A percentile compares a stretch with the other conserved stretches of the same genome.
phyloP scores from a whole-genome alignment of 2,888 invertebrate genomes.

The Dolomedes plantarius region DNA sequence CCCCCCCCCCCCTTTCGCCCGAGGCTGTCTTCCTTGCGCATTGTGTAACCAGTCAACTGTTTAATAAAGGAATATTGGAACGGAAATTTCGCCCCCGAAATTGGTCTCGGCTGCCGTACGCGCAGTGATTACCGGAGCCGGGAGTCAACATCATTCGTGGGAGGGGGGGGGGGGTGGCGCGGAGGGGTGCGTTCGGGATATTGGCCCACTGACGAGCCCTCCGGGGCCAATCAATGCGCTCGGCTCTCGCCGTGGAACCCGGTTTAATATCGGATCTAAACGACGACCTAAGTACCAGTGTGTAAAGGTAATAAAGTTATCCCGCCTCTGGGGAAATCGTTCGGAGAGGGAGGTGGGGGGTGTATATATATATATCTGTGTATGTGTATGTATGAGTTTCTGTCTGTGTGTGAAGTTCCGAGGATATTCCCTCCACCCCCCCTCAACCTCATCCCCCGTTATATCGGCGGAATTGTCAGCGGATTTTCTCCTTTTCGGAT shows the following conservation, averaged over 20 bases:
- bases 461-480: conserved; percentile 31
- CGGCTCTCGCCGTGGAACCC: conserved; percentile 33
- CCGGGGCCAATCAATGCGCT: conserved; percentile 67
- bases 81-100: conserved; percentile 71
- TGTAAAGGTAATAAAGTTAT: conserved; percentile 72
- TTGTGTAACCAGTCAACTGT: conserved; percentile 72
- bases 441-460: not conserved
- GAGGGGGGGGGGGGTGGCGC: not conserved
- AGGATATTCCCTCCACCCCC: not conserved
- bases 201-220: conserved; percentile 58
- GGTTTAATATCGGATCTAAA: conserved; percentile 71
- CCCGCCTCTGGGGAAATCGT: conserved; percentile 63
- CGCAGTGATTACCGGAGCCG: conserved; percentile 68
- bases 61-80: conserved; percentile 73
- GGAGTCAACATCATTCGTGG: conserved; percentile 70
- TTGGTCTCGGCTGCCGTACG: conserved; percentile 60
- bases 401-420: conserved; percentile 3
- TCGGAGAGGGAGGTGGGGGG: conserved; percentile 7
- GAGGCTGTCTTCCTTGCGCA: conserved; percentile 21
- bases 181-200: conserved; percentile 26
- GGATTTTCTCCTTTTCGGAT: conserved; percentile 43
- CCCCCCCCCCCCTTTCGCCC: conserved; percentile 10
- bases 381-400: conserved; percentile 8
- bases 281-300: conserved; percentile 68
- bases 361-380: conserved; percentile 18